Base-by-base conservation (phyloP, 2,113 vertebrate species). In the Anas platyrhynchos region DNA sequence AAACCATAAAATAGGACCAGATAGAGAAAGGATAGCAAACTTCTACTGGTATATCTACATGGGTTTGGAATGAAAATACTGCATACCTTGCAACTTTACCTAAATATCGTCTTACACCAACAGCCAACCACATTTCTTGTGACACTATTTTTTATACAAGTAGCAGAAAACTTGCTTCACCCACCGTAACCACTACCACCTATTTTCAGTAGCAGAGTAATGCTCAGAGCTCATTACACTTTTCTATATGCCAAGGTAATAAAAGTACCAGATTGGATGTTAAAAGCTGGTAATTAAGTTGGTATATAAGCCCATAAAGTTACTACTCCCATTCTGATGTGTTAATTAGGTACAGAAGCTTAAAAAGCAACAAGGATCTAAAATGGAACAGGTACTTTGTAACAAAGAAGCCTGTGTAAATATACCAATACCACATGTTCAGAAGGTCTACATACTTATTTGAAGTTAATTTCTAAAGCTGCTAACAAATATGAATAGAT, bases 281-380 rank as follows among this genome's bases (percentile, higher is more conserved):
- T 88, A 73, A 77, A 91, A 93, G 48, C 9, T 88, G 38, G 69
- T 83, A 88, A 94, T 94, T 83, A 89, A 85, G 16, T 18, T 56
- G 50, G 25, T 73, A 87, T 67, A 63, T 58, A 91, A 76, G 34
- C 31, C 89, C 29, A 77, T 76, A 75, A 94, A 78, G 17, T 22
- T 59, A 18, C 16, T 87, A 81, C 17, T 38, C 54, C 36, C 73
- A 17, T 75, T 96, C 82, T 92, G 23, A 65, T 61, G 17, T 91
- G n/a, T 48, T 85, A 89, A 66, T 90, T 68, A 90, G 41, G 66
- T 32, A 21, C 31, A 78, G 43, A 48, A 41, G n/a, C 13, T 81
- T 71, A 82, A 88, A 56, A 3, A 41, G 87, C 56, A 52, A 58
- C 8, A 38, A 61, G 18, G 15, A 71, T 21, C 83, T 72, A 69